These are phyloP conservation scores for Chaetodon trifasciatus DNA, from an alignment of 2,797 vertebrate species.

Conservation along the genomic window DNA sequence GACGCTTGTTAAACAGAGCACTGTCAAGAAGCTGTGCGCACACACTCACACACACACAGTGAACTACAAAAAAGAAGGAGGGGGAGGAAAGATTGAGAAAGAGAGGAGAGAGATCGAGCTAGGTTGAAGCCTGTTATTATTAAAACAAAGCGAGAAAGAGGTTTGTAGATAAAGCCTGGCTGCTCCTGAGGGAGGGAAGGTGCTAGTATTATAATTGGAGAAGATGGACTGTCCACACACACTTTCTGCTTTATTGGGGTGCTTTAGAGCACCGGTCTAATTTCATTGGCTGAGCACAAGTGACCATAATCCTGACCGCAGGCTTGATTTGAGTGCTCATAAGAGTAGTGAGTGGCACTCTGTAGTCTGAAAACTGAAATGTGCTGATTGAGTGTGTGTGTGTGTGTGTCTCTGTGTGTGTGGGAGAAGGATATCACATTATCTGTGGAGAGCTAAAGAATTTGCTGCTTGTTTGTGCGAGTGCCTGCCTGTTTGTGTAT, in stretches of 20 bases:
- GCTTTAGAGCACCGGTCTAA: conserved; percentile 80
- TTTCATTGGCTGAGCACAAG: conserved; percentile 81
- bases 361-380: conserved; percentile 70
- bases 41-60: neutral
- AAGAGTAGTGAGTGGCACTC: conserved; percentile 78
- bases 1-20: neutral
- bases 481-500: conserved; percentile 17
- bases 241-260: conserved; percentile 69
- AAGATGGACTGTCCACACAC: conserved; percentile 70
- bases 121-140: conserved; percentile 25
- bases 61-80: neutral
- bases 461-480: conserved; percentile 21
- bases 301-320: conserved; percentile 85
- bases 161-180: conserved; percentile 35
- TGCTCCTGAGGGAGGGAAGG: conserved; percentile 48
- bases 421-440: conserved; percentile 60
- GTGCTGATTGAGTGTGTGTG: conserved; percentile 30
- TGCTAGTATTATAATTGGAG: conserved; percentile 63
- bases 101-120: neutral
- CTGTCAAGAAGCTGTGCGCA: neutral
- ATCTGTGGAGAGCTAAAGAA: conserved; percentile 51
- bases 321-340: conserved; percentile 86
- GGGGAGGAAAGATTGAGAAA: neutral
- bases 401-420: conserved; percentile 13
- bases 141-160: conserved; percentile 34